Evolutionary conservation across 2,888 invertebrate genomes (phyloP).

Genomic region (Melinaea marsaeus): DNA sequence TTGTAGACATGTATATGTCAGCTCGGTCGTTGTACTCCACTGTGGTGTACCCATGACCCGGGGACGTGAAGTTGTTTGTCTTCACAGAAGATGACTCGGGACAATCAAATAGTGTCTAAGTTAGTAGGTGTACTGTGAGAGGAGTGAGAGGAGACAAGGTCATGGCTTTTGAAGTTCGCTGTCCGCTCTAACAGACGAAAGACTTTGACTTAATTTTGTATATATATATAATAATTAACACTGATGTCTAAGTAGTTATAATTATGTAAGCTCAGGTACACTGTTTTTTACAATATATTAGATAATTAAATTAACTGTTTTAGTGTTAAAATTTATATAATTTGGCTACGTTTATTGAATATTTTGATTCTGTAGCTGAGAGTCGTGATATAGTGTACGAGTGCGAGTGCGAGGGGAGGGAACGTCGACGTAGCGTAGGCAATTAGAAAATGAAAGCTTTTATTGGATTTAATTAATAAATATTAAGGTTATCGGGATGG

Average conservation of each 20-base stretch:
- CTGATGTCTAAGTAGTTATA: conserved; percentile 43
- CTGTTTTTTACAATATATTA: conserved; percentile 77
- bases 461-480: conserved; percentile 50
- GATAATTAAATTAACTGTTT: conserved; percentile 71
- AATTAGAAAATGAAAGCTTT: conserved; percentile 51
- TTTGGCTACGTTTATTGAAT: conserved; percentile 64
- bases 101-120: conserved; percentile 10
- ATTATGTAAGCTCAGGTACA: conserved; percentile 64
- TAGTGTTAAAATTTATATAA: conserved; percentile 65
- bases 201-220: conserved; percentile 73
- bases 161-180: conserved; percentile 58
- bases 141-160: conserved; percentile 22
- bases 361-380: conserved; percentile 51
- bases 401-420: conserved; percentile 44
- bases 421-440: conserved; percentile 50
- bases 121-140: conserved; percentile 7
- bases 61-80: too few relatives aligned
- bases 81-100: background rate
- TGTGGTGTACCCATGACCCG: background rate
- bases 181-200: conserved; percentile 69
- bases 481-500: conserved; percentile 41
- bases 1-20: conserved; percentile 34
- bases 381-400: conserved; percentile 43
- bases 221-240: conserved; percentile 58
- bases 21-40: background rate